Evolutionary conservation across 2,888 invertebrate genomes (phyloP), one percentile per base, ranked within the genome.

Genomic region (Trissolcus brochymenae): DNA sequence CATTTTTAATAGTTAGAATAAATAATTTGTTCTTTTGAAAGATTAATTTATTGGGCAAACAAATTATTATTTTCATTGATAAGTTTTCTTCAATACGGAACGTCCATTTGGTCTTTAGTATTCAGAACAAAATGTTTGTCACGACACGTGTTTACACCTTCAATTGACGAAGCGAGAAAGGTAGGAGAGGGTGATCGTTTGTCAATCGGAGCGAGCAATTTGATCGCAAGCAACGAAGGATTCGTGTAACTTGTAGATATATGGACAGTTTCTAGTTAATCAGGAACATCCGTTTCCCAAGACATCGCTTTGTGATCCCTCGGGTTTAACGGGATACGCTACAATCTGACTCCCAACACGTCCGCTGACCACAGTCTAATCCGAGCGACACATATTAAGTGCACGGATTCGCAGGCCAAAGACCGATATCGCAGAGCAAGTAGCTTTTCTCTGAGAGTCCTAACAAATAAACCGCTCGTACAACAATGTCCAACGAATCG

Each of bases 351-450:
- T 83, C 82, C 81, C 78, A 81, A 85, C 82, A 84, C 80, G 82
- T 79, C 79, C 80, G 76, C 81, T 70, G 80, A 75, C 82, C 80
- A 75, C 81, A 81, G 81, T 80, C 81, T 85, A 83, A 86, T 87
- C 84, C 84, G 82, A 84, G 81, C 83, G 86, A 86, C 86, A 81
- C 84, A 82, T 86, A 87, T 87, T 86, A 86, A 87, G 84, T 86
- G 84, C 84, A 81, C 76, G 84, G 87, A 85, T 87, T 81, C 80
- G 80, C 82, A 80, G 21, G 16, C 62, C 57, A 57, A 72, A 76
- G 76, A 62, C 67, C 51, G 72, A 72, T 67, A 76, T 76, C 53
- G 66, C 54, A 61, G 76, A 65, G 35, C 61, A 54, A 61, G 51
- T 71, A 43, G 56, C 61, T 76, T 76, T 71, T 66, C 60, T 60